Conservation (phyloP, 2,113 vertebrate genomes). For the Ovibos moschatus region DNA sequence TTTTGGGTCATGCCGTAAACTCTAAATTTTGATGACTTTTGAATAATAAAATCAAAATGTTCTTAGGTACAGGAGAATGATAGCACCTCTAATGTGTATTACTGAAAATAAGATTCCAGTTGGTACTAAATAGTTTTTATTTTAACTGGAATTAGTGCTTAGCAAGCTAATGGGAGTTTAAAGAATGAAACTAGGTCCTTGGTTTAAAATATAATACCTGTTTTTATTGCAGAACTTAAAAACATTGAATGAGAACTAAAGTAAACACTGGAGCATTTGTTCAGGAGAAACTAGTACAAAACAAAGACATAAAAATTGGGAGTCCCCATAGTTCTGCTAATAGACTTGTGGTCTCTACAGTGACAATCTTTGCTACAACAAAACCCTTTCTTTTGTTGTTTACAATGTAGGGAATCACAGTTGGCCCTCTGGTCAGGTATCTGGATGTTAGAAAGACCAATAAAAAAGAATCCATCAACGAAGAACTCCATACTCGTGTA, state of each 20-base stretch:
- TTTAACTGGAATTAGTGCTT: neutral
- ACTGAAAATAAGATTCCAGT: neutral
- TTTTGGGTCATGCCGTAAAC: neutral
- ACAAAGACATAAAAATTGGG: neutral
- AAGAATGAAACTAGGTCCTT: neutral
- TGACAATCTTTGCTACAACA: neutral
- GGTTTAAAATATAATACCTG: neutral
- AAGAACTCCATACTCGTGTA: slow-evolving; percentile 93
- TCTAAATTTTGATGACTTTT: neutral
- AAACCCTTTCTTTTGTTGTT: slow-evolving; percentile 41
- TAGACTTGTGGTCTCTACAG: neutral
- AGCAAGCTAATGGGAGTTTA: neutral
- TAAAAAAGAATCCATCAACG: slow-evolving; percentile 92
- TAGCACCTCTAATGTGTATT: neutral
- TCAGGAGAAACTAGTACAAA: neutral
- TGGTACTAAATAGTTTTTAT: neutral
- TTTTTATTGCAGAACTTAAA: neutral
- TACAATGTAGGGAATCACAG: slow-evolving; percentile 90
- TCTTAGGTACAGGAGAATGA: neutral
- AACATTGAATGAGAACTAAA: neutral
- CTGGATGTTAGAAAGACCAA: slow-evolving; percentile 94
- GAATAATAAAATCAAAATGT: neutral
- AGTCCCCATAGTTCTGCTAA: neutral
- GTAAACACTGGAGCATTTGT: neutral
- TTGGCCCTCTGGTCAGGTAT: slow-evolving; percentile 92